Evolutionary conservation across 1,140 invertebrate species (phyloP).

Genomic region (Protaetia brevitarsis): DNA sequence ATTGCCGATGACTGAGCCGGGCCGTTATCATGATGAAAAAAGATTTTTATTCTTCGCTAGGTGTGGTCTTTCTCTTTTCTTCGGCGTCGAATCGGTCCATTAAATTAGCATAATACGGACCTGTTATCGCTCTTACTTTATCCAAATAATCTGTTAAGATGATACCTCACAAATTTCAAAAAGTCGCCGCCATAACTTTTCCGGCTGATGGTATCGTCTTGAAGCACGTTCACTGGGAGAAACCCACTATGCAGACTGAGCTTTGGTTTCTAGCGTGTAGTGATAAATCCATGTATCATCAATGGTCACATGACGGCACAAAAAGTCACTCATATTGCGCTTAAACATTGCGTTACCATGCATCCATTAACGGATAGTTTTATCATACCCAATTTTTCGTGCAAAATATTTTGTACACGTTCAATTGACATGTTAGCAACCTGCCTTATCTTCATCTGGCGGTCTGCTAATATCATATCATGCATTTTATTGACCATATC

Average conservation of each 20-base stretch:
- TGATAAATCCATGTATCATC: too few species aligned
- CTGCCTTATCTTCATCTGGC: slow-evolving; percentile 35
- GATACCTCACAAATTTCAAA: slow-evolving; percentile 40
- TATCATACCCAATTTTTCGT: too few species aligned
- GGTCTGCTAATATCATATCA: slow-evolving; percentile 37
- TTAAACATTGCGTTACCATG: too few species aligned
- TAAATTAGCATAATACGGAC: slow-evolving; percentile 33
- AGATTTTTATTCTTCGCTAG: not conserved
- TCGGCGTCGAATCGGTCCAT: slow-evolving; percentile 23
- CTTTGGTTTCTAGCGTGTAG: too few species aligned
- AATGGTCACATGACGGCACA: too few species aligned
- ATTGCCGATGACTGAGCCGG: not conserved
- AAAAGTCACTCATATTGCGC: too few species aligned
- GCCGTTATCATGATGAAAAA: not conserved
- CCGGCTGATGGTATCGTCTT: slow-evolving; percentile 26
- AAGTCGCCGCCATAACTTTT: slow-evolving; percentile 39
- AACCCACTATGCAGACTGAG: too few species aligned
- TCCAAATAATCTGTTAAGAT: slow-evolving; percentile 25
- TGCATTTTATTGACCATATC: slow-evolving; percentile 39
- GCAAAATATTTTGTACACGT: too few species aligned
- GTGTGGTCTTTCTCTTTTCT: not conserved
- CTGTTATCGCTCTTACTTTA: slow-evolving; percentile 28
- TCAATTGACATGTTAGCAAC: slow-evolving; percentile 30
- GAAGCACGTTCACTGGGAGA: too few species aligned
- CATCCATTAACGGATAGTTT: too few species aligned